Base-by-base conservation (phyloP, 2,797 vertebrate genomes). In the Balearica regulorum region DNA sequence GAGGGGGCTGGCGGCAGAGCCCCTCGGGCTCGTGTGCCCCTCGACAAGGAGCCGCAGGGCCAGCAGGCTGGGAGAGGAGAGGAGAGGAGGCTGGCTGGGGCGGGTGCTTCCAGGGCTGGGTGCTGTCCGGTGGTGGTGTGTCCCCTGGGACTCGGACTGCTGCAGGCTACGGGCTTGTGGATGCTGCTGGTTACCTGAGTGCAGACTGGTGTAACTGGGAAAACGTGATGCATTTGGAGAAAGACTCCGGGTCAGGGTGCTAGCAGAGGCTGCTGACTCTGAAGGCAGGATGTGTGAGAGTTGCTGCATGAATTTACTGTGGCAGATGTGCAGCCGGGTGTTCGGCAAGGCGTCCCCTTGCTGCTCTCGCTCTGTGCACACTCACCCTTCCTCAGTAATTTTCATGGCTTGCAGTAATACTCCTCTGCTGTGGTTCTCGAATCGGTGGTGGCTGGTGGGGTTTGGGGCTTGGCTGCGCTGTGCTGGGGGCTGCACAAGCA, bases 1-100 rank as follows among this genome's bases (percentile, higher is more conserved):
- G 51, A 22, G 71, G 25, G 31, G 13, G 33, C 70, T 37, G 70
- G 10, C 1, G 9, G 37, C 5, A 0, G 37, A 79, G 48, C 43
- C 49, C 37, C 10, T 17, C 0, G 5, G 73, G 62, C 31, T 68
- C 3, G 0, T 0, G 7, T 53, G n/a, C 22, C 33, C 77, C 1
- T 2, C 29, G 54, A 48, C 2, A 2, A 39, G 69, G 12, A 48
- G 61, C 1, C 1, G 55, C 57, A 51, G 60, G 21, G 20, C 15
- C 29, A 1, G 10, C 39, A 39, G 79, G 65, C 49, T 46, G 60
- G 62, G 26, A 37, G 20, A 17, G 26, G 26, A 39, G 16, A 20
- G 39, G 39, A 43, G 43, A 16, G 25, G 5, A 35, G 16, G 33
- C 39, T 33, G 57, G 9, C 60, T 39, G 46, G 49, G 39, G 58